Conservation (phyloP, 1,140 invertebrate genomes). For the Potamilus streckersoni region DNA sequence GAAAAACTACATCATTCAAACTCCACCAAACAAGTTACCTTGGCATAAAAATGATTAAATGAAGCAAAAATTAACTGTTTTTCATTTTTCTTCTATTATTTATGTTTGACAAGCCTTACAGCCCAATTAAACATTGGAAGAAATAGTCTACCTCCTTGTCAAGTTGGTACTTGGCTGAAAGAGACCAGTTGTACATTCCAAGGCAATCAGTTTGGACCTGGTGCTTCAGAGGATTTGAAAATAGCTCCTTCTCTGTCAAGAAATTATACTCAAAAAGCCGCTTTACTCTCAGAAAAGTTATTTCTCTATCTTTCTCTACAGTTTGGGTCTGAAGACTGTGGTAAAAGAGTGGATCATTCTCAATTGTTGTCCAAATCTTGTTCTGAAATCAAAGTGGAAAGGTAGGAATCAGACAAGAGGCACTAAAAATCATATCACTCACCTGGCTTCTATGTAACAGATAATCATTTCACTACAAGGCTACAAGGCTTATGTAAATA, state of each 20-base stretch:
- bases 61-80: too few species aligned
- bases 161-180: constrained; percentile 75
- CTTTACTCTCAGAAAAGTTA: constrained; percentile 75
- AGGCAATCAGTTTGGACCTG: constrained; percentile 68
- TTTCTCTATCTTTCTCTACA: constrained; percentile 78
- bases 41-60: too few species aligned
- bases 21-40: too few species aligned
- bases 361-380: constrained; percentile 82
- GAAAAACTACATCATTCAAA: too few species aligned
- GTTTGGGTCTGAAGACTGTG: constrained; percentile 71
- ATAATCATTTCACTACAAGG: too few species aligned
- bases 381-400: constrained; percentile 73
- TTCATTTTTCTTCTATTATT: too few species aligned
- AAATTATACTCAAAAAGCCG: constrained; percentile 76
- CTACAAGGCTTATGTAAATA: too few species aligned
- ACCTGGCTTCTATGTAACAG: neutral
- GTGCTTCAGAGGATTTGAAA: constrained; percentile 66
- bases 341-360: constrained; percentile 85
- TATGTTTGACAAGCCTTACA: too few species aligned
- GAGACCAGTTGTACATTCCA: constrained; percentile 79
- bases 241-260: constrained; percentile 73
- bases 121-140: neutral
- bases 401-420: neutral
- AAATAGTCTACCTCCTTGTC: constrained; percentile 47
- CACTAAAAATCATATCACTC: too few species aligned